Evolutionary conservation across 2,888 invertebrate species (phyloP).

Genomic region (Cephus rjabovi): DNA sequence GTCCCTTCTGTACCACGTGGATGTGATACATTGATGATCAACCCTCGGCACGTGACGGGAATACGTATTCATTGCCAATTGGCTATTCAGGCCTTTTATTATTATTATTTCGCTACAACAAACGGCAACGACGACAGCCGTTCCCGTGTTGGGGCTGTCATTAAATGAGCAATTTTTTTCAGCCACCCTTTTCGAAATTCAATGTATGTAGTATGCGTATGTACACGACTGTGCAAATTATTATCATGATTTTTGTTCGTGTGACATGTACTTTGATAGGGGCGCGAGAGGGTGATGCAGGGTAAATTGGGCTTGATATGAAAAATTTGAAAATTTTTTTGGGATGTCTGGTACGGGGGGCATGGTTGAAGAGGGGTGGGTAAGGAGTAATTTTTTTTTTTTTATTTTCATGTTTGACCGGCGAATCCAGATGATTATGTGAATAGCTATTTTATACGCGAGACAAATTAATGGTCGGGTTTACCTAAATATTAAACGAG

Average conservation of each 20-base stretch:
- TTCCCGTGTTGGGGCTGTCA: neutral
- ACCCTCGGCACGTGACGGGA: conserved; percentile 30
- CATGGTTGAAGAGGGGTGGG: too few species aligned
- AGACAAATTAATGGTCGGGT: neutral
- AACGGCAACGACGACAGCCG: neutral
- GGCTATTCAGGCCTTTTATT: conserved; percentile 2
- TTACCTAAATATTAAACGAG: neutral
- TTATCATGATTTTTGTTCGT: too few species aligned
- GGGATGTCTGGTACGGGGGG: accelerated
- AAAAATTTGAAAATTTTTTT: too few species aligned
- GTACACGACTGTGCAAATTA: too few species aligned
- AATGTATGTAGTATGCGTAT: too few species aligned
- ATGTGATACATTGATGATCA: conserved; percentile 25
- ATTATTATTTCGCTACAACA: neutral
- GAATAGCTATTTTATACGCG: neutral
- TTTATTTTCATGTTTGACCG: accelerated
- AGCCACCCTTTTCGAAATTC: too few species aligned
- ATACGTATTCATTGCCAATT: conserved; percentile 20
- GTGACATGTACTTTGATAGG: too few species aligned
- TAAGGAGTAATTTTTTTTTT: too few species aligned
- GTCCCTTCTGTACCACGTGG: conserved; percentile 8
- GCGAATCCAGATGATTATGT: neutral
- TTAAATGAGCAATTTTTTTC: too few species aligned
- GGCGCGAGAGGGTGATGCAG: too few species aligned
- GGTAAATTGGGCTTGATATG: too few species aligned